Base-by-base conservation (phyloP, 2,888 invertebrate genomes). In the Argyresthia albistria region DNA sequence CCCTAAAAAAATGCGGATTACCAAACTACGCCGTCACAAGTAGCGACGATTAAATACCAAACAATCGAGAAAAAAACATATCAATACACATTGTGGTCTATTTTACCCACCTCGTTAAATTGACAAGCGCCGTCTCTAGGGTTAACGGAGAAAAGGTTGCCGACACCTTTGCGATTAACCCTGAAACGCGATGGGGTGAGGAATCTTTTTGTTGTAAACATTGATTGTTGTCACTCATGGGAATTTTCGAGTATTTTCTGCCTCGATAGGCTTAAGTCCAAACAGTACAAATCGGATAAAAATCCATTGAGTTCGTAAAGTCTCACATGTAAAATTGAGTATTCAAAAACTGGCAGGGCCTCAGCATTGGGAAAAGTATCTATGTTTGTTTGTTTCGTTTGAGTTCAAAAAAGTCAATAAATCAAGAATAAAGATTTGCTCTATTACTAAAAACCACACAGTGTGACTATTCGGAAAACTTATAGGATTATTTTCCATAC, bases 171-270 rank as follows among this genome's bases (percentile, higher is more conserved):
- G 52, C 57, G 64, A 68, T 74, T 76, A 77, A 72, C 78, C 74
- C 71, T 70, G 66, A 69, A 67, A 58, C 61, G 59, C 57, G 60
- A 25, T 25, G 25, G 25, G 25, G 25, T 25, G 65, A 69, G 67
- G 63, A 69, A 67, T 64, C 63, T 64, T 51, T 53, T 59, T 60
- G 60, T 61, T 61, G 56, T 63, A 43, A 50, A 43, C 60, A 54
- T 59, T 58, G 65, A 59, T 57, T 62, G 49, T 58, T 59, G 59
- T 61, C 58, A 25, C 25, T 42, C 66, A 70, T 86, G 84, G 82
- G 84, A 86, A 84, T 72, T 67, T 72, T 64, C 61, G 57, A 66
- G 70, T 63, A 75, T 76, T 80, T 81, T 77, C 73, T 67, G 68
- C 72, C 67, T 81, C 63, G 82, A 81, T 79, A 64, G 69, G 46